Evolutionary conservation across 2,113 vertebrate genomes (phyloP), one percentile per base, ranked within the genome.

Genomic region (Melanerpes formicivorus): DNA sequence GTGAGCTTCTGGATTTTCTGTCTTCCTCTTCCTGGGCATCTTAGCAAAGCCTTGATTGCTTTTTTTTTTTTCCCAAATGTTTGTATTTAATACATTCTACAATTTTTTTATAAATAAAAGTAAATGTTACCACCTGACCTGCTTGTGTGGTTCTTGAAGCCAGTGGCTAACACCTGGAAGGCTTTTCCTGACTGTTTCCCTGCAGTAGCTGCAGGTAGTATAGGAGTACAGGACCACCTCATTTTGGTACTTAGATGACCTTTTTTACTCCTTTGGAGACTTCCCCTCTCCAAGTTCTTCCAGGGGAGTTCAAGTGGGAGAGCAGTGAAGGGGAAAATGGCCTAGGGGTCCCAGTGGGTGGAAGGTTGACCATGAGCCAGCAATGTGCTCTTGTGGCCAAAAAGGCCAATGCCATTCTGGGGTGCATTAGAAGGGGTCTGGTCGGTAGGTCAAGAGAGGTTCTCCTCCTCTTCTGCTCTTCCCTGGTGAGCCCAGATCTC

Each of bases 91-190:
- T 97, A 94, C 15, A 60, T 95, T 84, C 88, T 95, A 81, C 55
- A 80, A 21, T 79, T 84, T 94, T 93, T 97, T 95, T 87, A 75
- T 96, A 95, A 97, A 97, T 97, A 97, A 97, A 97, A 90, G 70
- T 83, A 85, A 96, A 54, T 93, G 84, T 80, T 90, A 74, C 93
- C 95, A 94, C 65, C 71, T 84, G 44, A 86, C 69, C 63, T 86
- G 48, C 18, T 59, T 62, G 48, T 66, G 67, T 74, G 21, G 93
- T 93, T 95, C 48, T 94, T 85, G 44, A 86, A 80, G 80, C 63
- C 60, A 78, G 0, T 58, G 30, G 5, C 18, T 50, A 18, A 19
- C 30, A 6, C 62, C 25, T 73, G 21, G 56, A 66, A 66, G 46
- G 30, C 6, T 85, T 67, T 50, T 80, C 2, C 32, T 63, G 1